Conservation (phyloP, 2,113 vertebrate species). For the Sander lucioperca region DNA sequence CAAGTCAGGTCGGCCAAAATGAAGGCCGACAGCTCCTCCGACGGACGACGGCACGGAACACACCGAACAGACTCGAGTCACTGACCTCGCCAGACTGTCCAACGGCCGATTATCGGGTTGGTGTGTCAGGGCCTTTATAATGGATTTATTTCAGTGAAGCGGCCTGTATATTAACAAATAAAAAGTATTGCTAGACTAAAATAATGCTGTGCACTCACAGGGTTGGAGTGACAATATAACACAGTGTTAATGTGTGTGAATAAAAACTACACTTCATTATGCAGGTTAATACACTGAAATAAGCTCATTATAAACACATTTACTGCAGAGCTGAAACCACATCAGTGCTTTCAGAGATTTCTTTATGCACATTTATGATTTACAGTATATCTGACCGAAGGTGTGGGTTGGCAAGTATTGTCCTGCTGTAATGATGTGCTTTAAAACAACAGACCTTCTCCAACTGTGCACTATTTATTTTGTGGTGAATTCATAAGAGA, state of each 20-base stretch:
- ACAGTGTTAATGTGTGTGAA: conserved; percentile 1
- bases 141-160: conserved; percentile 32
- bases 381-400: conserved; percentile 6
- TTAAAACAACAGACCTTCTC: conserved; percentile 50
- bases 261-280: neutral
- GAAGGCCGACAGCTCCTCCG: too few relatives aligned
- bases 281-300: conserved; percentile 23
- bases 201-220: neutral
- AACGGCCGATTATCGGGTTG: too few relatives aligned
- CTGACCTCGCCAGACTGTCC: too few relatives aligned
- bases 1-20: too few relatives aligned
- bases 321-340: neutral
- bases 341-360: neutral
- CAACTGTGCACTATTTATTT: conserved; percentile 44
- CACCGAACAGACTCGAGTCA: too few relatives aligned
- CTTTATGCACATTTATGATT: conserved; percentile 29
- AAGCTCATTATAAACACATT: conserved; percentile 33
- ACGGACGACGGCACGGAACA: too few relatives aligned
- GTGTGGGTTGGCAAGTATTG: neutral
- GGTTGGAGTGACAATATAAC: neutral
- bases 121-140: neutral
- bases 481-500: neutral
- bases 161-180: neutral
- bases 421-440: conserved; percentile 30
- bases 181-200: neutral